Conservation (phyloP, 2,888 invertebrate genomes). For the Eupelmus urozonus region DNA sequence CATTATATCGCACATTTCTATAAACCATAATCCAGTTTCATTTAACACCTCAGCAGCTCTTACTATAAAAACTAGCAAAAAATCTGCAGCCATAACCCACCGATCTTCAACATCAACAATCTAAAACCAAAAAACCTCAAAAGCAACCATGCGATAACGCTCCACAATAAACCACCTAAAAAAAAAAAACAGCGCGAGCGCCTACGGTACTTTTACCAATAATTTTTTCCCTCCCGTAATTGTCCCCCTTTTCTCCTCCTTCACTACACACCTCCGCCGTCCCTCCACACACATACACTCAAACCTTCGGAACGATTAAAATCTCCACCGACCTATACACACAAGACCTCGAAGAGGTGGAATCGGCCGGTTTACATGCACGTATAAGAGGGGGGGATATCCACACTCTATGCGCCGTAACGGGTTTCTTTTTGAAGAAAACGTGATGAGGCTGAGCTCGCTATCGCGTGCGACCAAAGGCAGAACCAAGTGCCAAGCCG, state of each 20-base stretch:
- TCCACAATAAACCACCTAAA: no score
- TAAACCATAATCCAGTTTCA: no score
- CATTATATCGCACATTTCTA: no score
- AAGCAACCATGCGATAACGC: no score
- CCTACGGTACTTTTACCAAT: constrained; percentile 47
- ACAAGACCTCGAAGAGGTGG: not conserved
- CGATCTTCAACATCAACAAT: no score
- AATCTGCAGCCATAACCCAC: no score
- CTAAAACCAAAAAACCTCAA: no score
- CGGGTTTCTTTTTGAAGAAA: constrained; percentile 54
- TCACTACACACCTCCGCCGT: no score
- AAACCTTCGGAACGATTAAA: constrained; percentile 48
- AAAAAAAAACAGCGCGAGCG: constrained; percentile 2
- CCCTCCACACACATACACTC: no score
- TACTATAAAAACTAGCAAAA: no score
- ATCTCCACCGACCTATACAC: constrained; percentile 25
- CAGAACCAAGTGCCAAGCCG: no score
- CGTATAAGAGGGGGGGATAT: constrained; percentile 13
- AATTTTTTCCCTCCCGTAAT: constrained; percentile 42
- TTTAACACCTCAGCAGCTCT: no score
- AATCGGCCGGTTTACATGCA: constrained; percentile 19
- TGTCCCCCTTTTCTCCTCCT: constrained; percentile 20
- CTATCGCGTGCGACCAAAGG: constrained; percentile 48
- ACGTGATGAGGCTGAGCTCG: constrained; percentile 13
- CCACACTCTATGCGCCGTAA: constrained; percentile 39